Evolutionary conservation across 2,113 vertebrate genomes (phyloP), one percentile per base, ranked within the genome.

Genomic region (Bufo gargarizans): DNA sequence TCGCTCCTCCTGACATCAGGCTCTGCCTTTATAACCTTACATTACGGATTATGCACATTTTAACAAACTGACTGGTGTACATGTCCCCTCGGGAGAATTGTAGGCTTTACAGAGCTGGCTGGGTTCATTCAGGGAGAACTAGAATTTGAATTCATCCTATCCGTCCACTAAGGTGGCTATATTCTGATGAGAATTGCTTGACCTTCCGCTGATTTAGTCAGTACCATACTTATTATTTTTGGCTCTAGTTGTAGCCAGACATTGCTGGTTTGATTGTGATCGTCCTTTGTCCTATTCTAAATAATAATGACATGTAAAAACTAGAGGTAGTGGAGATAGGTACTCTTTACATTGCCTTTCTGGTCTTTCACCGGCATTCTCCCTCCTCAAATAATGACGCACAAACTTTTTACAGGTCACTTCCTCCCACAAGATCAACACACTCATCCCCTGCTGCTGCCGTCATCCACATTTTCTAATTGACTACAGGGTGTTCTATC

Each of bases 41-140:
- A 33, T 22, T 50, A 22, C 45, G 0, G 61, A 83, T 69, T 67
- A 50, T 22, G 20, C 63, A 53, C 14, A 14, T 33, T 67, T 83
- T 83, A 69, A 63, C 63, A 69, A 67, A 83, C 22, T n/a, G 56
- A 61, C 45, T 74, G 47, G 72, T 76, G 47, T 49, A 20, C 47
- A 10, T 49, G 16, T 20, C 17, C 72, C 71, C 72, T 10, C 72
- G 13, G 72, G 47, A 22, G 45, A 11, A 50, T 19, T 76, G 45
- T 76, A 76, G 50, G 50, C 45, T 49, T 50, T 20, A 49, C 72
- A 19, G 19, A 76, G 45, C 45, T 20, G 72, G 14, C 71, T 45
- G 69, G 22, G 16, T 71, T 71, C 12, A 14, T 45, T 7, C 45
- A 8, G 3, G 16, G 3, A 50, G 72, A 19, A 50, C 16, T 10